These are phyloP conservation scores for Hoplias malabaricus DNA, from an alignment of 2,113 vertebrate species.

Conservation along the genomic window DNA sequence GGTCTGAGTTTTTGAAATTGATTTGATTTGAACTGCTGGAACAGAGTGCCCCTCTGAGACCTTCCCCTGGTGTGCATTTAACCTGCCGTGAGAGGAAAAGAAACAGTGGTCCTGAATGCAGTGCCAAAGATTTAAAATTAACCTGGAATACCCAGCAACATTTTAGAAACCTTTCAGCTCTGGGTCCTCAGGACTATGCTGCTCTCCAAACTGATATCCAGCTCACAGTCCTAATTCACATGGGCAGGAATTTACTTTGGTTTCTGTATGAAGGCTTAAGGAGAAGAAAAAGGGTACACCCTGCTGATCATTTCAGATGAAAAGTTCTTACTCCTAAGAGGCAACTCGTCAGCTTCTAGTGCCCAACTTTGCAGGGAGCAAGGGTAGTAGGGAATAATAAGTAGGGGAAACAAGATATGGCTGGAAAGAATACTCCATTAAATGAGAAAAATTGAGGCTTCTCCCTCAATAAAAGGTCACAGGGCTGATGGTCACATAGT, in stretches of 20 bases:
- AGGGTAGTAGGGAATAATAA: not conserved
- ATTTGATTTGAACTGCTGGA: constrained; percentile 36
- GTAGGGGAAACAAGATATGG: not conserved
- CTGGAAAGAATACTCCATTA: not conserved
- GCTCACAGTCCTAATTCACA: not conserved
- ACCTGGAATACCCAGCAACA: not conserved
- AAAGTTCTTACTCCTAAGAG: constrained; percentile 2
- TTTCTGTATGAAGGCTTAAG: not conserved
- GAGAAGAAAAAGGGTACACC: not conserved
- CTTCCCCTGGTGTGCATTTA: not conserved
- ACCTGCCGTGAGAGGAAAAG: not conserved
- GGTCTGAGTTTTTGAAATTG: constrained; percentile 38
- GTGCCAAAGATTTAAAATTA: constrained; percentile 6
- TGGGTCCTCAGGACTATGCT: not conserved
- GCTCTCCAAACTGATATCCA: constrained; percentile 4
- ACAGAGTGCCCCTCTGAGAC: constrained; percentile 4
- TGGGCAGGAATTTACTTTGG: constrained; percentile 13
- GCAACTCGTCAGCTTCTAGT: constrained; percentile 1
- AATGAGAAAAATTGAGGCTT: not conserved
- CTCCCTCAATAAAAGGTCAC: not conserved
- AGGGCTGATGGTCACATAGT: not conserved
- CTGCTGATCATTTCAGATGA: not conserved
- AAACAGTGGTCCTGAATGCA: not conserved
- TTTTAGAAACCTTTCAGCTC: not conserved
- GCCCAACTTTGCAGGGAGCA: not conserved